phyloP scores from a whole-genome alignment of 2,797 vertebrate species.

The Anguilla obscura region DNA sequence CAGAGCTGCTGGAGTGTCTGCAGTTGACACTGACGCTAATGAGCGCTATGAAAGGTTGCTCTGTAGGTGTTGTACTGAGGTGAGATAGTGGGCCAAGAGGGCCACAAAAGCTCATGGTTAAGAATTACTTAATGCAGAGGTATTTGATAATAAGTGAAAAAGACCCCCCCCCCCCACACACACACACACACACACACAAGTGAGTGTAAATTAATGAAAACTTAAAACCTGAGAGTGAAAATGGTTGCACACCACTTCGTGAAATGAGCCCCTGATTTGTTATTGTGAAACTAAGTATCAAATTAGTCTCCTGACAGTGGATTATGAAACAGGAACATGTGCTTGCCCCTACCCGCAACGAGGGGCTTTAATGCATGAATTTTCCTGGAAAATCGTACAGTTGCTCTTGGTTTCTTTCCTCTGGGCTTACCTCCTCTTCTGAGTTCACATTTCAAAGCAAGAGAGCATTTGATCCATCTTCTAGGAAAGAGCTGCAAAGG shows the following conservation, averaged over 20 bases:
- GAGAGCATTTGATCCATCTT: conserved; percentile 5
- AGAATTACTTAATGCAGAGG: too few relatives aligned
- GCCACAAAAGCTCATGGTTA: too few relatives aligned
- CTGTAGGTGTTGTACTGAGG: too few relatives aligned
- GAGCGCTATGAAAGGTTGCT: too few relatives aligned
- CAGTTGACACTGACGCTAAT: too few relatives aligned
- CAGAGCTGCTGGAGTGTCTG: too few relatives aligned
- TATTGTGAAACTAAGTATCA: not conserved
- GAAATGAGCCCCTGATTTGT: not conserved
- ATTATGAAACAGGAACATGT: not conserved
- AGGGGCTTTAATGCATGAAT: not conserved
- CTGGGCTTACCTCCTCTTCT: not conserved
- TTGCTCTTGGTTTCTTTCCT: not conserved
- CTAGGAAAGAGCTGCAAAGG: not conserved
- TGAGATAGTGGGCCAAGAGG: too few relatives aligned
- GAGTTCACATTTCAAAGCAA: not conserved
- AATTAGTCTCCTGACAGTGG: not conserved
- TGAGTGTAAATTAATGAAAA: too few relatives aligned
- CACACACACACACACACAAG: too few relatives aligned
- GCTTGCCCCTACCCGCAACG: not conserved
- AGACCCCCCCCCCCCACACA: too few relatives aligned
- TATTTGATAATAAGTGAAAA: too few relatives aligned
- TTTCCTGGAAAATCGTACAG: not conserved
- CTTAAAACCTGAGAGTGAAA: too few relatives aligned
- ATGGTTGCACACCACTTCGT: not conserved